phyloP scores from a whole-genome alignment of 2,888 invertebrate genomes.

The Chironomus tentans region DNA sequence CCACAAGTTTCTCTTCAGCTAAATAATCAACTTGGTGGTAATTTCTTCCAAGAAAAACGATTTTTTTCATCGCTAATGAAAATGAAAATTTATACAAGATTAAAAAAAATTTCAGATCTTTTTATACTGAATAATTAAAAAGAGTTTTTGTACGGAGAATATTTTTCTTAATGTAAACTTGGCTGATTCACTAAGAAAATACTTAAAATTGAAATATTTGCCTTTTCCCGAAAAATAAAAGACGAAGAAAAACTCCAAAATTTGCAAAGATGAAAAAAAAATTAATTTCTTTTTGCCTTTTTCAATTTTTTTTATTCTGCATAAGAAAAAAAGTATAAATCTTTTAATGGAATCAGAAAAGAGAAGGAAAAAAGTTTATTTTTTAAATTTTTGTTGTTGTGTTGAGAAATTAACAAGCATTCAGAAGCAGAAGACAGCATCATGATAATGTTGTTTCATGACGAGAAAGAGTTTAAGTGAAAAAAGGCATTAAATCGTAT shows the following conservation, averaged over 20 bases:
- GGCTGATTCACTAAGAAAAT: not conserved
- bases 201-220: not conserved
- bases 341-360: not conserved
- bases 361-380: not conserved
- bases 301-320: too few species aligned
- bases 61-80: too few species aligned
- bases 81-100: too few species aligned
- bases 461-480: not conserved
- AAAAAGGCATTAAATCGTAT: constrained; percentile 14
- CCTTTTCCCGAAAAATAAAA: not conserved
- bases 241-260: too few species aligned
- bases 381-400: too few species aligned
- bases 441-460: not conserved
- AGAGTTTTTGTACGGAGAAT: not conserved
- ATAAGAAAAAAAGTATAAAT: not conserved
- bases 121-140: not conserved
- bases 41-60: too few species aligned
- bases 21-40: too few species aligned
- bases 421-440: not conserved
- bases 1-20: too few species aligned
- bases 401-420: constrained; percentile 1
- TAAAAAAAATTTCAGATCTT: too few species aligned
- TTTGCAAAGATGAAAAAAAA: too few species aligned
- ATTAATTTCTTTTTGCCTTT: too few species aligned
- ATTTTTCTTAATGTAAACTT: too few species aligned